phyloP scores from a whole-genome alignment of 92 coral and sea anemone genomes.

The Parazoanthus atlanticus region DNA sequence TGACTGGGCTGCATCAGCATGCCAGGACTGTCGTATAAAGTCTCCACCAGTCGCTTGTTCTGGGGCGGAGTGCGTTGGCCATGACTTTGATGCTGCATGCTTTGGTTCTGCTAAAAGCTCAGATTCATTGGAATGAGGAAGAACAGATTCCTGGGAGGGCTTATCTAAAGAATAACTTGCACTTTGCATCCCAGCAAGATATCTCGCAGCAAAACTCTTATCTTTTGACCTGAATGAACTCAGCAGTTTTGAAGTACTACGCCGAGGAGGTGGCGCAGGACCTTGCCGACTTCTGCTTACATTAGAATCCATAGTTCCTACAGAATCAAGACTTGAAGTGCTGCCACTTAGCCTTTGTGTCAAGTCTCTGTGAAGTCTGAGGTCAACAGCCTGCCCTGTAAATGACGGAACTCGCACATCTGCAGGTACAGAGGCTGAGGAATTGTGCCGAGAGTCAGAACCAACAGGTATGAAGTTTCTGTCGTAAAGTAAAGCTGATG shows the following conservation, averaged over 20 bases:
- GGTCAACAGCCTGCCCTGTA: slow-evolving; percentile 31
- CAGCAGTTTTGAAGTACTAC: slow-evolving; percentile 73
- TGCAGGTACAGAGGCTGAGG: slow-evolving; percentile 56
- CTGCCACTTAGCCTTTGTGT: slow-evolving; percentile 62
- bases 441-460: slow-evolving; percentile 49
- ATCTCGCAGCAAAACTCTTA: slow-evolving; percentile 20
- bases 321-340: slow-evolving; percentile 77
- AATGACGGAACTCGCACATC: slow-evolving; percentile 46
- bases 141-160: neutral
- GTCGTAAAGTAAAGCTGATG: slow-evolving; percentile 73
- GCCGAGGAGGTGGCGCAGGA: slow-evolving; percentile 88
- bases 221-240: slow-evolving; percentile 78
- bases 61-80: slow-evolving; percentile 71
- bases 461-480: slow-evolving; percentile 31
- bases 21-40: slow-evolving; percentile 78
- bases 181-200: slow-evolving; percentile 23
- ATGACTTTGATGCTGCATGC: slow-evolving; percentile 77
- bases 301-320: slow-evolving; percentile 62
- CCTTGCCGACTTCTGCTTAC: slow-evolving; percentile 63
- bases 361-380: slow-evolving; percentile 55
- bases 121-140: neutral
- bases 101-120: slow-evolving; percentile 49
- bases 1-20: slow-evolving; percentile 57
- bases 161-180: neutral
- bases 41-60: slow-evolving; percentile 52